Percentiles rank a stretch among this genome's conserved stretches.
Evolutionary conservation across 2,888 invertebrate species (phyloP).

Genomic region (Orgyia antiqua): DNA sequence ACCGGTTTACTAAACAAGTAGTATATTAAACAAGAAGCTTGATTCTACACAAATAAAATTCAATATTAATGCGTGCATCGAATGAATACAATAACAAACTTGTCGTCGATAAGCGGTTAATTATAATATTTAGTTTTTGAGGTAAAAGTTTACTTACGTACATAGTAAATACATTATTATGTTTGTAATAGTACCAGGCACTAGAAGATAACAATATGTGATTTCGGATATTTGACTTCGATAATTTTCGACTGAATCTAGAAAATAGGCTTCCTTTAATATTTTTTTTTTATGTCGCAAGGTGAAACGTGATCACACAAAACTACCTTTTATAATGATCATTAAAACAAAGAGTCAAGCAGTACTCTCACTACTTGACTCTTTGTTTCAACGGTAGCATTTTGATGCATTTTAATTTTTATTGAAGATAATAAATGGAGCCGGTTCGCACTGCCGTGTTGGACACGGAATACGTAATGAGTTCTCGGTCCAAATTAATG

Average conservation of each 20-base stretch:
- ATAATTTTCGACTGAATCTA: too few relatives aligned
- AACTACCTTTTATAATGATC: too few relatives aligned
- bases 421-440: conserved; percentile 35
- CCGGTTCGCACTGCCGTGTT: conserved; percentile 36
- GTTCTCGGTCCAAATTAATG: conserved; percentile 46
- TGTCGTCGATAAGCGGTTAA: conserved; percentile 14
- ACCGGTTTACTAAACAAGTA: conserved; percentile 10
- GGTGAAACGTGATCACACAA: too few relatives aligned
- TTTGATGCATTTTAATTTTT: conserved; percentile 44
- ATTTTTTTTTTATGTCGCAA: too few relatives aligned
- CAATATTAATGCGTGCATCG: neutral
- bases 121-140: conserved; percentile 17
- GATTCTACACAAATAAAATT: conserved; percentile 1
- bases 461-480: conserved; percentile 53
- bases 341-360: too few relatives aligned
- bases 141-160: too few relatives aligned
- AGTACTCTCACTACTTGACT: too few relatives aligned
- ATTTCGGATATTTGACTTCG: too few relatives aligned
- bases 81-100: conserved; percentile 8
- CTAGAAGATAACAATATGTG: too few relatives aligned
- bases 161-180: too few relatives aligned
- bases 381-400: conserved; percentile 41
- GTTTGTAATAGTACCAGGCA: too few relatives aligned
- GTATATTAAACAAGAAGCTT: conserved; percentile 6
- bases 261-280: too few relatives aligned